Evolutionary conservation across 2,888 invertebrate genomes (phyloP), one percentile per base, ranked within the genome.

Genomic region (Dorcus parallelipipedus): DNA sequence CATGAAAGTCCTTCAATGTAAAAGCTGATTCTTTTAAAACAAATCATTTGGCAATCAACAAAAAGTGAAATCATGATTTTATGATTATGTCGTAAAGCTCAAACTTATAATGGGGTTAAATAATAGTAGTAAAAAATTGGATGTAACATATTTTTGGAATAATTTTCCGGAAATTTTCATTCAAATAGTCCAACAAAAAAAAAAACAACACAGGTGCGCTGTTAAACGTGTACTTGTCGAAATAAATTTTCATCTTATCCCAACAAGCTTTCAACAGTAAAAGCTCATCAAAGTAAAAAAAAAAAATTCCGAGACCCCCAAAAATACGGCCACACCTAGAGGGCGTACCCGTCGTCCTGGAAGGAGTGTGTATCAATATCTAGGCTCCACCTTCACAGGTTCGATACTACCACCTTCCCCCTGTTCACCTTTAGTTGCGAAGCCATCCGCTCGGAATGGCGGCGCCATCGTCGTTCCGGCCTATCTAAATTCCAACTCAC

Each of bases 401-500:
- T 62, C 59, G 58, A 56, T 62, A 62, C 58, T 60, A 48, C 49
- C 57, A 59, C 56, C 60, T 56, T 56, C 59, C 61, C 64, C 64
- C 64, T 61, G 7, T 45, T 45, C 52, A 49, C 48, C 56, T 40
- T 45, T 69, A 64, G 67, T 68, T 66, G 54, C 45, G 42, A 50
- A 59, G 61, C 58, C 64, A 62, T 62, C 65, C 67, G 64, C 63
- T 54, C 49, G 58, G 62, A 62, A 60, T 62, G 56, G 62, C 59
- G 65, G 66, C 64, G 62, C 64, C 64, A 62, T 60, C 57, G 51
- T 52, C 58, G 60, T 48, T 59, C 59, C 59, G 61, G 62, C 60
- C 58, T 64, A 64, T 60, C 66, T 65, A 66, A 69, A 68, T 69
- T 68, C 61, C 65, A 68, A 66, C 67, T 66, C 67, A 60, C 64